phyloP scores from a whole-genome alignment of 2,888 invertebrate species.

The Molorchus minor region DNA sequence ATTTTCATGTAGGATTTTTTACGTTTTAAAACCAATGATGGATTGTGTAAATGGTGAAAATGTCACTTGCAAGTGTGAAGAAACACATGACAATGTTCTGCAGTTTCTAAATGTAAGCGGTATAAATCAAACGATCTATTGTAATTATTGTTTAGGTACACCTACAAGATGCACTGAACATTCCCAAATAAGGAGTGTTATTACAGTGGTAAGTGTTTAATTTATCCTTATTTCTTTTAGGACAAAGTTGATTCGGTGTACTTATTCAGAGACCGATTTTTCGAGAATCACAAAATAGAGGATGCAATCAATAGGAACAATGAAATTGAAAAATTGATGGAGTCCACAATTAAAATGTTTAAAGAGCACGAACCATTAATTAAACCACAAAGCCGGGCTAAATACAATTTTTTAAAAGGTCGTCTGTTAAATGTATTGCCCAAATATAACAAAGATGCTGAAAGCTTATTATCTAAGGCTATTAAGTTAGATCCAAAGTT shows the following conservation, averaged over 20 bases:
- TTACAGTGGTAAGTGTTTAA: not conserved
- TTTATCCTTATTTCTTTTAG: conserved; percentile 63
- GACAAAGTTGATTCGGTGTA: conserved; percentile 73
- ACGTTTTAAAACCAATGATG: too few species aligned
- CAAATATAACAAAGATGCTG: conserved; percentile 74
- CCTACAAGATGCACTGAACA: conserved; percentile 21
- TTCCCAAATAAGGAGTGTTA: conserved; percentile 30
- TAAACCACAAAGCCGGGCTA: conserved; percentile 43
- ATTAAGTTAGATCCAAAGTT: conserved; percentile 85
- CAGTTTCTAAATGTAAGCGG: conserved; percentile 52
- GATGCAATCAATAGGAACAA: conserved; percentile 73
- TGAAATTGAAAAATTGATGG: conserved; percentile 72
- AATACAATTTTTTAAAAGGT: conserved; percentile 77
- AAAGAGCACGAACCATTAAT: conserved; percentile 72
- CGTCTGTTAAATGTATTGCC: conserved; percentile 77
- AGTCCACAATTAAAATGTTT: conserved; percentile 69
- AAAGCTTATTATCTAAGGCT: conserved; percentile 80
- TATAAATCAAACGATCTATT: conserved; percentile 47
- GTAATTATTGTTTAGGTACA: conserved; percentile 28
- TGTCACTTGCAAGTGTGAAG: conserved; percentile 35
- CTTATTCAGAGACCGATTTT: conserved; percentile 79
- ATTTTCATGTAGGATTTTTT: too few species aligned
- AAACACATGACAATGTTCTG: conserved; percentile 45
- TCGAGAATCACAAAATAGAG: conserved; percentile 76
- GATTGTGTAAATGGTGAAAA: conserved; percentile 27